These are phyloP conservation scores for Butorides virescens DNA, from an alignment of 2,113 vertebrate genomes.

Conservation along the genomic window DNA sequence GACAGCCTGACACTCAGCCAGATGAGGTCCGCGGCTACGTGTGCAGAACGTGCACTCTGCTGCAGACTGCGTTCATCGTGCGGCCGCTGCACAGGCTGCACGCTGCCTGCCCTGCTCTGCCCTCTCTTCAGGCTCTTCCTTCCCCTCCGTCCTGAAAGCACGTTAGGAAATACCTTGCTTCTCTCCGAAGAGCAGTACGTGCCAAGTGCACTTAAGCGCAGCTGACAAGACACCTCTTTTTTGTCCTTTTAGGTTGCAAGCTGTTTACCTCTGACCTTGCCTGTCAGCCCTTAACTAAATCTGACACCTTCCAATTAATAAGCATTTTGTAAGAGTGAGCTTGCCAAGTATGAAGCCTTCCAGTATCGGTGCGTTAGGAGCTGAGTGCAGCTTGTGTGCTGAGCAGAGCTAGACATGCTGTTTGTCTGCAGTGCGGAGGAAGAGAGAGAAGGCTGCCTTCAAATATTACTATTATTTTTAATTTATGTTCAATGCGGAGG, in stretches of 20 bases:
- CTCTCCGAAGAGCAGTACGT: not conserved
- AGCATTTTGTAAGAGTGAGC: not conserved
- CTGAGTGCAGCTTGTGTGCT: not conserved
- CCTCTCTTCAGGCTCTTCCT: not conserved
- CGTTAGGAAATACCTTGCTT: not conserved
- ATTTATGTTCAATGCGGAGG: not conserved
- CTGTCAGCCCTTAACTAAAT: not conserved
- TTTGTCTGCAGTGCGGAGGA: conserved; percentile 28
- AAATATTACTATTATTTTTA: not conserved
- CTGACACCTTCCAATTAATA: conserved; percentile 38
- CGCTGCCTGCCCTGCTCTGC: conserved; percentile 31
- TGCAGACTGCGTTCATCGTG: not conserved
- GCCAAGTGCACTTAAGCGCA: not conserved
- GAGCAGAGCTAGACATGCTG: not conserved
- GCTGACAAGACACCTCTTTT: not conserved
- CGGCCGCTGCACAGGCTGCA: conserved; percentile 16
- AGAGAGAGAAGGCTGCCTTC: not conserved
- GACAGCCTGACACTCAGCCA: not conserved
- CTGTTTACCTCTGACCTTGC: conserved; percentile 16
- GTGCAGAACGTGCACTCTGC: not conserved
- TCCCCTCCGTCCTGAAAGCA: not conserved
- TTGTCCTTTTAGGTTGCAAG: not conserved
- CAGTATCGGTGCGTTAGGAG: not conserved
- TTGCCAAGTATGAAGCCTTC: conserved; percentile 19
- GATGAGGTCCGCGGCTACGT: not conserved